Base-by-base conservation (phyloP, 2,888 invertebrate genomes). In the Brachyopa scutellaris region DNA sequence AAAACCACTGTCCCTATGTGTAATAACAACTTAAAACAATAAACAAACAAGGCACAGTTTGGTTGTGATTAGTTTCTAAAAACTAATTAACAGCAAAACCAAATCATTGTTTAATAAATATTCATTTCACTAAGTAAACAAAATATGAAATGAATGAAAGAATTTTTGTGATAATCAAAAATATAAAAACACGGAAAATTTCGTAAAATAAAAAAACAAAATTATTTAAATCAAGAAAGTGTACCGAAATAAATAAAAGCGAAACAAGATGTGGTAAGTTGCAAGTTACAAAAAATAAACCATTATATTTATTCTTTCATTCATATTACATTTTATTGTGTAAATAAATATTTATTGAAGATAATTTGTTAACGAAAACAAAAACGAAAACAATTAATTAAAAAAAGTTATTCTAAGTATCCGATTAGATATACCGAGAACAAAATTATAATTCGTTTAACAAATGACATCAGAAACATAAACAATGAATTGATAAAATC, bases 21-120 rank as follows among this genome's bases (percentile, higher is more conserved):
- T n/a, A n/a, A 51, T 7, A 64, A 59, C 33, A 53, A 45, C 6
- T 45, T 53, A 69, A 15, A 42, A 55, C 17, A 62, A 53, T 11
- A 70, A 80, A 74, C 42, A 69, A 66, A 76, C 67, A 82, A 82
- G 82, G 82, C 82, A 82, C 82, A 82, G 82, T 72, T 82, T 55
- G 82, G 82, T 77, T 59, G 61, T 66, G 70, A 77, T 72, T 40
- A 45, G 7, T 55, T 36, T 36, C 29, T 40, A 23, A 49, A 42
- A 62, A 69, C 49, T 38, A 51, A 40, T 33, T 59, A 66, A 78
- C 72, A 74, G 1, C 11, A 64, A 61, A 57, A 29, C 53, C 69
- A 80, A 80, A 80, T 76, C 36, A 76, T 31, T 26, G 15, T 73
- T 45, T 11, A 80, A 76, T 45, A 69, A 57, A 38, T 8, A 45